Evolutionary conservation across 2,888 invertebrate genomes (phyloP), one percentile per base, ranked within the genome.

Genomic region (Leptarthrus brevirostris): DNA sequence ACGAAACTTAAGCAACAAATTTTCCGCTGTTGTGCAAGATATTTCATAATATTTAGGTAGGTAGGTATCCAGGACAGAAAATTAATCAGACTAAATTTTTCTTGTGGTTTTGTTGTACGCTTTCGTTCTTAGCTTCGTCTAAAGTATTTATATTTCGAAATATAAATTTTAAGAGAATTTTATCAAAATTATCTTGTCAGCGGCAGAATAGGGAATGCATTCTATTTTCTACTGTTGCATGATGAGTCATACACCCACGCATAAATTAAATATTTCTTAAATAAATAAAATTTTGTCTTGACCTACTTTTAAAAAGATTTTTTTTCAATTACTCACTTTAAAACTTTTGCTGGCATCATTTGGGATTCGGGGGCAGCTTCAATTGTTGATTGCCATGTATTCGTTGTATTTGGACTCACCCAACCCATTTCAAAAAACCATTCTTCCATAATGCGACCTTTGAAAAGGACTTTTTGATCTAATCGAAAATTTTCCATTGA

Each of bases 401-500:
- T 99, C 52, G 98, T 98, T 6, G 98, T 98, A 80, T 96, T 96
- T 1, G 98, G 95, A 81, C 98, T 98, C 14, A 99, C 98, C 86
- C 95, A 98, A 49, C 99, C 99, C 89, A 99, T 99, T 84, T 98
- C 98, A 85, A 99, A 99, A 86, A 94, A 95, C 99, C 99, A 99
- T 85, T 99, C 98, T 86, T 98, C 98, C 80, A 98, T 88, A 81
- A 95, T 95, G 76, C 95, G 90, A 1, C 96, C 97, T 82, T 93
- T 93, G 84, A 93, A 93, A 8, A 93, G 86, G 2, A 89, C 89
- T 82, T 89, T 85, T 83, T 95, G 98, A 85, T 99, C 98, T 77
- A 99, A 86, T 77, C 98, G 89, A 84, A 98, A 98, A 83, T 95
- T 94, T 78, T 98, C 96, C 91, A 99, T 95, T 6, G 93, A 90